These are phyloP conservation scores for Patiria miniata DNA, from an alignment of 35 echinoderm and acorn worm species.

Conservation along the genomic window DNA sequence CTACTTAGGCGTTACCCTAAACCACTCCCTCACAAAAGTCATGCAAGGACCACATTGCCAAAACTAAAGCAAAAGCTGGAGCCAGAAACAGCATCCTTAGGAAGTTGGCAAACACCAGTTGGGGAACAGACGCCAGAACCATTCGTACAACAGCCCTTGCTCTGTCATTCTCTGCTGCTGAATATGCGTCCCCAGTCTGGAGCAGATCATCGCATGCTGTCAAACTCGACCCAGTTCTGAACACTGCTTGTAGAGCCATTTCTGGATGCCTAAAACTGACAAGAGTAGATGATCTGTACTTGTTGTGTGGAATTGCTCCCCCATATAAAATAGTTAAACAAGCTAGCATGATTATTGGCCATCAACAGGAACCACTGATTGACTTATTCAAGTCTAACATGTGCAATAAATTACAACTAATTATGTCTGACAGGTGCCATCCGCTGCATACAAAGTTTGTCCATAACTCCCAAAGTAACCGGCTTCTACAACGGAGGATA, in stretches of 20 bases:
- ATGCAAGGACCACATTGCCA: conserved; percentile 27
- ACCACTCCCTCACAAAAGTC: conserved; percentile 3
- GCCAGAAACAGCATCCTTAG: conserved; percentile 8
- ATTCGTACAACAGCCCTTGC: conserved; percentile 44
- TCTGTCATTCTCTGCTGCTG: conserved; percentile 33
- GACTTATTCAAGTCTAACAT: too few species aligned
- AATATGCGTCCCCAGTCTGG: conserved; percentile 51
- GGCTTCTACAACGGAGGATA: too few species aligned
- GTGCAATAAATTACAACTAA: too few species aligned
- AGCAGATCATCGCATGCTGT: conserved; percentile 10
- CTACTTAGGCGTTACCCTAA: conserved; percentile 35
- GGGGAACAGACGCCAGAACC: conserved; percentile 34
- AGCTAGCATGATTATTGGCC: too few species aligned
- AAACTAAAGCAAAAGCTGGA: conserved; percentile 22
- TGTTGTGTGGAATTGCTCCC: conserved; percentile 14
- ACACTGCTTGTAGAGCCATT: conserved; percentile 22
- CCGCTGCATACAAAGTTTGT: too few species aligned
- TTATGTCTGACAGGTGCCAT: too few species aligned
- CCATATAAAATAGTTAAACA: too few species aligned
- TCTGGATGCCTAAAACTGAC: conserved; percentile 40
- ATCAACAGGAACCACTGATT: too few species aligned
- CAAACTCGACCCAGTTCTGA: conserved; percentile 11
- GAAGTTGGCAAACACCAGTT: conserved; percentile 41
- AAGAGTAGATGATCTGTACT: not conserved
- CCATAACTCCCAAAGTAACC: too few species aligned